Evolutionary conservation across 2,113 vertebrate genomes (phyloP).

Genomic region (Caranx melampygus): DNA sequence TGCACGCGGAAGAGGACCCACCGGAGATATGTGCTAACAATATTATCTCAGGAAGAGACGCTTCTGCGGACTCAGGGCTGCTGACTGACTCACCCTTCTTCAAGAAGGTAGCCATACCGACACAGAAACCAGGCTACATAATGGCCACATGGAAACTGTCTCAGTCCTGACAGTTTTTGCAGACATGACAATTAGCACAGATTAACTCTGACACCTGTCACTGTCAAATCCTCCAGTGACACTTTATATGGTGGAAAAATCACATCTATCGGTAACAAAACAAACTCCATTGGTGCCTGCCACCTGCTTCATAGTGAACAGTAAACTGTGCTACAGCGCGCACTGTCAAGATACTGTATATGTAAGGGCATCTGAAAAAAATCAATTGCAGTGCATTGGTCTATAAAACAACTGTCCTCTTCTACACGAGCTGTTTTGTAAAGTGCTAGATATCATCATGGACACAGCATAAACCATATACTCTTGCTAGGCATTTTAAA

Average conservation of each 20-base stretch:
- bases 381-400: neutral
- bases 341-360: neutral
- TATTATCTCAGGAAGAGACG: neutral
- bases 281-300: neutral
- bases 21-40: neutral
- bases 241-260: neutral
- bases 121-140: neutral
- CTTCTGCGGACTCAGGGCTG: neutral
- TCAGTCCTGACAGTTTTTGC: neutral
- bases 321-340: too few species aligned
- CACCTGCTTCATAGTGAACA: neutral
- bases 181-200: too few species aligned
- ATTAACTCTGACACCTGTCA: neutral
- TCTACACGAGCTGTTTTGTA: neutral
- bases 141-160: neutral
- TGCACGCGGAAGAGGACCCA: neutral
- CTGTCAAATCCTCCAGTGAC: neutral
- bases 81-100: neutral
- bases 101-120: constrained; percentile 2
- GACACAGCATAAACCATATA: neutral
- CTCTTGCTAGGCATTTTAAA: neutral
- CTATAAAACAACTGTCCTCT: neutral
- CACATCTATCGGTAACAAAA: neutral
- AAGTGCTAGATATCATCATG: neutral
- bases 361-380: neutral